These are phyloP conservation scores for Gymnoscopelus braueri DNA, from an alignment of 2,797 vertebrate species.

Conservation along the genomic window DNA sequence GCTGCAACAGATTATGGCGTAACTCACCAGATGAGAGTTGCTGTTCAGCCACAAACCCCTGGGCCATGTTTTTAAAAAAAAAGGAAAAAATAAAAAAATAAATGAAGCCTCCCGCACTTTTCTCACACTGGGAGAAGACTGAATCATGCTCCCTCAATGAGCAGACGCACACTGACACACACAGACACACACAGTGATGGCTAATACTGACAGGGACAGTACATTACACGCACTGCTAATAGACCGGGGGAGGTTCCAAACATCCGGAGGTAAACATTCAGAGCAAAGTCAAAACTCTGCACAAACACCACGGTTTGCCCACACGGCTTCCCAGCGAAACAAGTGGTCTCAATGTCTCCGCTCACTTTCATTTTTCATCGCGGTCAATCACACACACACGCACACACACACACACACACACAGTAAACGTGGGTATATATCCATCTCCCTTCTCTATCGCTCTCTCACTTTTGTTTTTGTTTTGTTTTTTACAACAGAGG, in stretches of 20 bases:
- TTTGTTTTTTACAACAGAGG: slow-evolving; percentile 10
- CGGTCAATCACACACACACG: slow-evolving; percentile 12
- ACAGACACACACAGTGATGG: neutral
- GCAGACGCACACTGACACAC: slow-evolving; percentile 3
- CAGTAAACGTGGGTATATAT: neutral
- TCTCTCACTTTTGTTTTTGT: slow-evolving; percentile 11
- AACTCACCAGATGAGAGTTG: slow-evolving; percentile 70
- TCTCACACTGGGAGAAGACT: slow-evolving; percentile 56
- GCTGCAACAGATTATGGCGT: slow-evolving; percentile 67
- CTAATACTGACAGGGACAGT: slow-evolving; percentile 51
- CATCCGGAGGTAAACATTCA: slow-evolving; percentile 68
- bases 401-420: too few relatives aligned
- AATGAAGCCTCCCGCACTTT: slow-evolving; percentile 32
- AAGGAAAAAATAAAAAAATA: too few relatives aligned
- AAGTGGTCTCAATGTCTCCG: slow-evolving; percentile 27
- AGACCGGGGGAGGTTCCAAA: slow-evolving; percentile 62
- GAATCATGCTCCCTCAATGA: slow-evolving; percentile 45
- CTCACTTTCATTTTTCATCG: slow-evolving; percentile 34
- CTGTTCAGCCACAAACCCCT: slow-evolving; percentile 63
- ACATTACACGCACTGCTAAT: slow-evolving; percentile 68
- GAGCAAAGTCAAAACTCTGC: slow-evolving; percentile 36
- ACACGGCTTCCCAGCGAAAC: slow-evolving; percentile 41
- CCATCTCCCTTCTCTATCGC: slow-evolving; percentile 5
- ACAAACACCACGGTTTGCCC: slow-evolving; percentile 34
- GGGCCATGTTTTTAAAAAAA: slow-evolving; percentile 36